phyloP scores from a whole-genome alignment of 1,140 invertebrate genomes.

The Drosophila miranda region DNA sequence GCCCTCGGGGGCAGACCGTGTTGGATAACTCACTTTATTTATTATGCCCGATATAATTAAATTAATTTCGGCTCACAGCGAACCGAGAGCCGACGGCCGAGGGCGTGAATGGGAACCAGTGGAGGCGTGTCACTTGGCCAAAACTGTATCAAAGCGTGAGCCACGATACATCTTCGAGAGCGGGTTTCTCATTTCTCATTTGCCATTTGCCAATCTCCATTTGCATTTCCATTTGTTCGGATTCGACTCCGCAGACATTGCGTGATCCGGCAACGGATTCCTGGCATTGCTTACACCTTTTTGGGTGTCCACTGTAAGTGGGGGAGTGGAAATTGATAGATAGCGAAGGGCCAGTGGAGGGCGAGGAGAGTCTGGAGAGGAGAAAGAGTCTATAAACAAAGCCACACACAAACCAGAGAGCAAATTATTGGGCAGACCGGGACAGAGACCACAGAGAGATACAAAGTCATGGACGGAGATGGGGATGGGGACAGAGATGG shows the following conservation, averaged over 20 bases:
- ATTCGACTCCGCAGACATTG: constrained; percentile 47
- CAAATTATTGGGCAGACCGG: constrained; percentile 72
- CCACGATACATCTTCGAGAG: constrained; percentile 53
- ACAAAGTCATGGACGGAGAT: too few relatives aligned
- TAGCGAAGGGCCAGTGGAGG: constrained; percentile 17
- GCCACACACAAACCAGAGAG: constrained; percentile 71
- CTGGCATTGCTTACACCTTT: constrained; percentile 73
- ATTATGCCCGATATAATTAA: constrained; percentile 71
- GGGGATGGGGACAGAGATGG: too few relatives aligned
- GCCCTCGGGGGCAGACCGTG: constrained; percentile 27
- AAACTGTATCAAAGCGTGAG: constrained; percentile 68
- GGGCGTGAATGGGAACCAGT: not conserved
- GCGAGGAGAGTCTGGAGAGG: constrained; percentile 2
- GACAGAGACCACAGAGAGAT: constrained; percentile 2
- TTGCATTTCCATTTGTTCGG: constrained; percentile 53
- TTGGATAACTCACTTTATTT: constrained; percentile 69
- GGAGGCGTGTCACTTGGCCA: constrained; percentile 51
- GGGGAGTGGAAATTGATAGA: constrained; percentile 8
- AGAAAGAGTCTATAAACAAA: constrained; percentile 57
- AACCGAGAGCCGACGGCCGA: not conserved
- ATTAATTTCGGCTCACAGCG: constrained; percentile 54
- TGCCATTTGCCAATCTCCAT: constrained; percentile 53
- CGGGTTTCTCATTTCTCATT: constrained; percentile 40
- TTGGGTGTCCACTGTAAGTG: constrained; percentile 59
- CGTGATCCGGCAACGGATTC: constrained; percentile 70